A percentile compares a stretch with the other conserved stretches of the same genome.
Evolutionary conservation across 1,140 invertebrate species (phyloP).

Genomic region (Myzus persicae): DNA sequence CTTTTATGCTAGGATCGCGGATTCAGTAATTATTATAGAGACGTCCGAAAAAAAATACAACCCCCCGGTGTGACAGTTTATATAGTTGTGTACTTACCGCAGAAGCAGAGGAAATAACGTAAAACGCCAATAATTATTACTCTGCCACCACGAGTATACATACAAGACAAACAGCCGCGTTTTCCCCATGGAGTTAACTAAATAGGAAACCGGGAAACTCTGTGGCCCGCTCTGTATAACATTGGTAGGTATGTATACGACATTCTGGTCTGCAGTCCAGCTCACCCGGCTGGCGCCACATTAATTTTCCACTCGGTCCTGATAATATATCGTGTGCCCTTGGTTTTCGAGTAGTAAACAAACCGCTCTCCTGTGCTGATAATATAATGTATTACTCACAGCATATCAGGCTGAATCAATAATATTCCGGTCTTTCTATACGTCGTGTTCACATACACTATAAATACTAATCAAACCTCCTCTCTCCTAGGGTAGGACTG

Average conservation of each 20-base stretch:
- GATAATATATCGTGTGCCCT: not conserved
- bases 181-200: not conserved
- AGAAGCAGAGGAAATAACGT: not conserved
- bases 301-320: not conserved
- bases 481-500: too few relatives aligned
- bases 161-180: not conserved
- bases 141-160: not conserved
- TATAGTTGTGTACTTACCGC: not conserved
- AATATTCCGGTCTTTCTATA: not conserved
- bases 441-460: not conserved
- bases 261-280: not conserved
- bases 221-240: not conserved
- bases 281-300: not conserved
- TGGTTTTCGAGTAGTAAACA: not conserved
- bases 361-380: not conserved
- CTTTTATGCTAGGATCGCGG: not conserved
- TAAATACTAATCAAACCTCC: too few relatives aligned
- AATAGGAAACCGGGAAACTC: not conserved
- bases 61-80: not conserved
- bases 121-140: not conserved
- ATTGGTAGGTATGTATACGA: not conserved
- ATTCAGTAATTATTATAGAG: not conserved
- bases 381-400: not conserved
- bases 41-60: not conserved
- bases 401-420: not conserved